A percentile compares a stretch with the other conserved stretches of the same genome.
Evolutionary conservation across 2,888 invertebrate genomes (phyloP).

Genomic region (Halictus ligatus): DNA sequence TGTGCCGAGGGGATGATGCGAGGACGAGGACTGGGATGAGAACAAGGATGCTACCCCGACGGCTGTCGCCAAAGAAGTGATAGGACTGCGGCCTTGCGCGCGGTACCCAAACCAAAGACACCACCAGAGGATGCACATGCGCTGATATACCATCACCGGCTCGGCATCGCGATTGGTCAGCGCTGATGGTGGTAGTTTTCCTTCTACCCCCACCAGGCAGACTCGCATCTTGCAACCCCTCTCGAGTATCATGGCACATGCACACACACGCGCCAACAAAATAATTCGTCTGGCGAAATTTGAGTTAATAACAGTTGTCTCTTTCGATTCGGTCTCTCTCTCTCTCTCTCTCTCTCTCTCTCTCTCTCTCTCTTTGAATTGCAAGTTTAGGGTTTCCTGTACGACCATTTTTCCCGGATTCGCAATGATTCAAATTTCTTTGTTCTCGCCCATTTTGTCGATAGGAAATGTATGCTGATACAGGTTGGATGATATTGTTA

Average conservation of each 20-base stretch:
- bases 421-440: no score
- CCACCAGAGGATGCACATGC: constrained; percentile 46
- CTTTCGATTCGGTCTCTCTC: constrained; percentile 15
- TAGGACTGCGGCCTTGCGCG: constrained; percentile 80
- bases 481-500: no score
- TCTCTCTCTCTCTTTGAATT: neutral
- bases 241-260: constrained; percentile 22
- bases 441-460: no score
- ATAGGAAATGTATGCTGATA: no score
- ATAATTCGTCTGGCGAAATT: constrained; percentile 45
- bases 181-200: constrained; percentile 43
- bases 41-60: constrained; percentile 81
- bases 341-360: no score
- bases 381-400: neutral
- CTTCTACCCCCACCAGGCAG: constrained; percentile 32
- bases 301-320: constrained; percentile 45
- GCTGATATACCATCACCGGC: constrained; percentile 13
- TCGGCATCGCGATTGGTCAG: constrained; percentile 42
- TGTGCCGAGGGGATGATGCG: constrained; percentile 46
- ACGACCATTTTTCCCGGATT: no score
- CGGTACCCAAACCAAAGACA: constrained; percentile 77
- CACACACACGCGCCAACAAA: neutral
- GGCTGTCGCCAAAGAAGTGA: constrained; percentile 84
- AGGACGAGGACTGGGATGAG: constrained; percentile 71
- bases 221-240: constrained; percentile 48